Conservation (phyloP, 2,888 invertebrate species). For the Tribolium freemani region DNA sequence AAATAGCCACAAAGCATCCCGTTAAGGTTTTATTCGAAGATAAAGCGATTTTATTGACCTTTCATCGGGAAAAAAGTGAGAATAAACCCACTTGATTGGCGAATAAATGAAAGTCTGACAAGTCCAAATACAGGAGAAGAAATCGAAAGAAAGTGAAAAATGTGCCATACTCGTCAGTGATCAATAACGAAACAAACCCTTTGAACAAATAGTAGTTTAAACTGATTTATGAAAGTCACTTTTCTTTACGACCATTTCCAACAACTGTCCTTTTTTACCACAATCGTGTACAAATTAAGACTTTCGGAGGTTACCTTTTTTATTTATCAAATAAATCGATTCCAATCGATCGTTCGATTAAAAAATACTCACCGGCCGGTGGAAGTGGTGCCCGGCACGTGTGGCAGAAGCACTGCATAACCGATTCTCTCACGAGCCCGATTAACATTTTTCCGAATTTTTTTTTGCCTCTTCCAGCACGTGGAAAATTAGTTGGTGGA, state of each 20-base stretch:
- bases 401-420: constrained; percentile 95
- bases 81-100: constrained; percentile 1
- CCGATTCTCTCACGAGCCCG: constrained; percentile 91
- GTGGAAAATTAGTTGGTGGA: background rate
- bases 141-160: background rate
- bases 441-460: constrained; percentile 79
- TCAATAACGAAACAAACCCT: background rate
- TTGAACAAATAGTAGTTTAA: background rate
- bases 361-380: constrained; percentile 78
- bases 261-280: background rate
- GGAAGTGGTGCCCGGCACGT: constrained; percentile 90
- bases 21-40: background rate
- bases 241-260: background rate
- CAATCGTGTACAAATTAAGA: background rate
- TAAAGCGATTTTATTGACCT: background rate
- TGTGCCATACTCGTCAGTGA: constrained; percentile 4
- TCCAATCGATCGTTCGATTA: constrained; percentile 11
- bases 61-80: background rate
- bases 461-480: constrained; percentile 28
- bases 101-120: background rate
- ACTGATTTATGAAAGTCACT: constrained; percentile 8
- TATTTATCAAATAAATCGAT: background rate
- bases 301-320: background rate
- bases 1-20: background rate
- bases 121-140: background rate